Base-by-base conservation (phyloP, 2,113 vertebrate genomes). In the Rhineura floridana region DNA sequence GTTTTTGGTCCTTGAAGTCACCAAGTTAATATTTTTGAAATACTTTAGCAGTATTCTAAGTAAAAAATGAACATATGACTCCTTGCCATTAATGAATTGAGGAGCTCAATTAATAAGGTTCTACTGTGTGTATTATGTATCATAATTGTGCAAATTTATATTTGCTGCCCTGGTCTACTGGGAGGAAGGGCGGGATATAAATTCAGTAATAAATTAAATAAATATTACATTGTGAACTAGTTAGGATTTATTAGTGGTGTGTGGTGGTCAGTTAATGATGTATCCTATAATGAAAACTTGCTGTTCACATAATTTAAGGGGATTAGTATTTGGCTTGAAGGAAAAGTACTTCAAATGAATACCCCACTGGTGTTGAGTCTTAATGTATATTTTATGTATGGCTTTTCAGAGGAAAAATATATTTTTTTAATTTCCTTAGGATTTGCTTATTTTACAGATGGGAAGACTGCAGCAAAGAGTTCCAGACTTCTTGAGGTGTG, bases 291-390 rank as follows among this genome's bases (percentile, higher is more conserved):
- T 98, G 97, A 97, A 91, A 97, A 88, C 42, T 83, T 97, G 97
- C 97, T 98, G 97, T 98, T 98, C 97, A 98, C 97, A 97, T 97
- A 97, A 98, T 89, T 88, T 9, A 84, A 52, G 77, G 90, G 98
- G 97, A 96, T 97, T 97, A 96, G 81, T 52, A 92, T 19, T 44
- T 92, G 85, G 94, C 97, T 73, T 98, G 97, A 98, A n/a, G 97
- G 97, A 97, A 96, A 95, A 94, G 90, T 88, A n/a, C 48, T 46
- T 82, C 90, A 80, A 91, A 91, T 0, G 6, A 69, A 63, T 72
- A 36, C 30, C 8, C 52, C 25, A 42, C 55, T 81, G 59, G n/a
- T 7, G 13, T 3, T 12, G 6, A 59, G 55, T 63, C 25, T n/a
- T 69, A 46, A 11, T 30, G 15, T 59, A 6, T 23, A n/a, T 10